These are phyloP conservation scores for Syrmaticus mikado DNA, from an alignment of 2,113 vertebrate species.

Conservation along the genomic window DNA sequence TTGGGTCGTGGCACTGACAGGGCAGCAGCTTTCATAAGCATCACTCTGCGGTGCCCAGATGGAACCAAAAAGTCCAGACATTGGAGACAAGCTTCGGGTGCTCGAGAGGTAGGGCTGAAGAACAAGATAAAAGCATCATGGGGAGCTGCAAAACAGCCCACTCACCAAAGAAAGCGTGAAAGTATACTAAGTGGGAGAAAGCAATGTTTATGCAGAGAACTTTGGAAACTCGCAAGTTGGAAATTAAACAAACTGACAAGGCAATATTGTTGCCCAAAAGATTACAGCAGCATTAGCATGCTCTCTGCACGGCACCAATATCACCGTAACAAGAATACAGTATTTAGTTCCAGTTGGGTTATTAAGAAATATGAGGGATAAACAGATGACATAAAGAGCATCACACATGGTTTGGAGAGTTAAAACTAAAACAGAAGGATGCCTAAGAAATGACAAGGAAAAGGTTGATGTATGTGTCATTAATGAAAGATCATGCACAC, in stretches of 20 bases:
- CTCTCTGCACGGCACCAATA: rapidly evolving
- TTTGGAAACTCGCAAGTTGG: background rate
- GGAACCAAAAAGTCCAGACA: constrained; percentile 98
- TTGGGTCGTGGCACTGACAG: constrained; percentile 79
- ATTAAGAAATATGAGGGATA: background rate
- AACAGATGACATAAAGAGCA: background rate
- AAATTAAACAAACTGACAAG: background rate
- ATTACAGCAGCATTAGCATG: background rate
- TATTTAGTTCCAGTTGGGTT: background rate
- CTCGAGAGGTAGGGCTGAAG: constrained; percentile 94
- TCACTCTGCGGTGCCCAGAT: constrained; percentile 98
- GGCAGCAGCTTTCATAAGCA: constrained; percentile 90
- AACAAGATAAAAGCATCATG: background rate
- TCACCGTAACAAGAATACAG: background rate
- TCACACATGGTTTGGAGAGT: background rate
- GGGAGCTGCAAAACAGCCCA: background rate
- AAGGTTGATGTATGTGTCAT: background rate
- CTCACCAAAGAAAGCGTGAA: background rate
- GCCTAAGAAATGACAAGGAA: background rate
- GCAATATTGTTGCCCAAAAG: background rate
- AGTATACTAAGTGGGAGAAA: background rate
- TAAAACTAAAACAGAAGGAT: background rate
- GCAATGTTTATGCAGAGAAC: background rate
- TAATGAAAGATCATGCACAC: background rate
- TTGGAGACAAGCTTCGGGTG: constrained; percentile 96